Base-by-base conservation (phyloP, 2,797 vertebrate species). In the Cyclopterus lumpus region DNA sequence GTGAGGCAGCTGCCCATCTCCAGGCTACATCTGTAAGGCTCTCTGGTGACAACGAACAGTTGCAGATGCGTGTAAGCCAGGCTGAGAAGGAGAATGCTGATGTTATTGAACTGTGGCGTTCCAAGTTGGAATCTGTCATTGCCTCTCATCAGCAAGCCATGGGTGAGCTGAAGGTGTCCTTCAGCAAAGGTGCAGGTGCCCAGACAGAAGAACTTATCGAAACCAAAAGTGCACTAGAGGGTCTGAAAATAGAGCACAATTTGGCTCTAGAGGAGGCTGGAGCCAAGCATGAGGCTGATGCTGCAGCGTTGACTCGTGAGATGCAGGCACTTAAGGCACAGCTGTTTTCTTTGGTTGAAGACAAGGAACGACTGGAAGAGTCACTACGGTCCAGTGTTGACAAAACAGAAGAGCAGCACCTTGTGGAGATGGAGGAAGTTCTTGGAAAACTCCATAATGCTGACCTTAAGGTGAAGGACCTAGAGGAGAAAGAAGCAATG, bases 361-460 rank as follows among this genome's bases (percentile, higher is more conserved):
- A 98, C 79, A 98, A 96, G 76, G 97, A 98, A 66, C 91, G 86
- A 30, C 91, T 93, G 81, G 93, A 97, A 83, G 97, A 99, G 63
- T 91, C 84, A 5, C 79, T 98, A 36, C 94, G 93, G 58, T 92
- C 88, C 34, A 96, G 92, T 2, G 88, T 99, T 81, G 98, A 99
- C 82, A 95, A 86, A 44, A 89, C 93, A 0, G 98, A 99, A 90
- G 96, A 98, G 75, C 98, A 99, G 89, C 97, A 99, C 81, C 96
- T 99, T 30, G 96, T 99, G 69, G 98, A 99, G 89, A 97, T 99
- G 96, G 98, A 99, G 89, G 98, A 99, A 44, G 91, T 96, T 18
- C 92, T 99, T 77, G 96, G 94, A 87, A 99, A 99, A 86, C 92
- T 99, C 22, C 97, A 98, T 90, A 91, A 95, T 75, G 94, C 95